Evolutionary conservation across 2,888 invertebrate genomes (phyloP).

Genomic region (Agriopis aurantiaria): DNA sequence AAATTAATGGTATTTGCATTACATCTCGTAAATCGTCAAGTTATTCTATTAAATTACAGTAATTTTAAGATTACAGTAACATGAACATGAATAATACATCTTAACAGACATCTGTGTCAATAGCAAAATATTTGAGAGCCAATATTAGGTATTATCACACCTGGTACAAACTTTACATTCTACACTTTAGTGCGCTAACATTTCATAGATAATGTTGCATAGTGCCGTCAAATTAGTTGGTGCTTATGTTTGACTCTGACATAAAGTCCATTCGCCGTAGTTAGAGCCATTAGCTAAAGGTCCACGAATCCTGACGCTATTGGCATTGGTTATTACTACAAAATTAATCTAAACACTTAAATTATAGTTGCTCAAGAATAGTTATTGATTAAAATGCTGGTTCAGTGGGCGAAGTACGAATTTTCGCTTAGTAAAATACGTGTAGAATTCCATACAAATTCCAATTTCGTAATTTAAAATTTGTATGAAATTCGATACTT

Average conservation of each 20-base stretch:
- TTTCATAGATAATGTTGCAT: conserved; percentile 51
- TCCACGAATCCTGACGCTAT: no score
- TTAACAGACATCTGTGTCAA: conserved; percentile 73
- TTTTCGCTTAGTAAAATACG: no score
- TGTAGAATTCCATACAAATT: no score
- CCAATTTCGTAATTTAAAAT: no score
- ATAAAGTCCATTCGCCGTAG: conserved; percentile 2
- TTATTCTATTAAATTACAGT: conserved; percentile 82
- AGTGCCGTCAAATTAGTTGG: conserved; percentile 35
- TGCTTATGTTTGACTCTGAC: conserved; percentile 11
- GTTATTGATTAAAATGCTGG: no score
- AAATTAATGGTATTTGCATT: conserved; percentile 79
- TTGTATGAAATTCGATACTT: no score
- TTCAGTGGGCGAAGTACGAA: no score
- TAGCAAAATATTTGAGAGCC: conserved; percentile 65
- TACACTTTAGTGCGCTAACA: conserved; percentile 52
- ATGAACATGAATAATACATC: conserved; percentile 82
- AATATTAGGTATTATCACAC: conserved; percentile 53
- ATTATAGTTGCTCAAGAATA: no score
- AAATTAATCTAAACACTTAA: no score
- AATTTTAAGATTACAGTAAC: conserved; percentile 84
- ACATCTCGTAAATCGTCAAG: conserved; percentile 80
- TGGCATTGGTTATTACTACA: no score
- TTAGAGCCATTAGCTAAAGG: background rate
- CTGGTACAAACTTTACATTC: conserved; percentile 49